phyloP scores from a whole-genome alignment of 2,888 invertebrate species.

The Diaprepes abbreviatus region DNA sequence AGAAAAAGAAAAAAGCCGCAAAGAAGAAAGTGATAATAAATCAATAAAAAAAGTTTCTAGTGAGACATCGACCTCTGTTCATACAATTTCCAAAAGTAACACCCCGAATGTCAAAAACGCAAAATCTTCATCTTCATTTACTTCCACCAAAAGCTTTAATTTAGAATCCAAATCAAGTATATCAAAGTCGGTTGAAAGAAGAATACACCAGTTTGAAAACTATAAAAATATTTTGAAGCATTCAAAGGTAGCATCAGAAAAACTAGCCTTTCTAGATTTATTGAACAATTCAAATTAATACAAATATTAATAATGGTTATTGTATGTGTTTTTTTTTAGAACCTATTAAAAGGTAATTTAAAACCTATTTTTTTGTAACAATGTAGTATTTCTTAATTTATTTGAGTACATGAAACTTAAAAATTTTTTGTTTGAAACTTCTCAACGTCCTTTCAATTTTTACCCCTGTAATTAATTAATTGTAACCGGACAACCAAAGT shows the following conservation, averaged over 20 bases:
- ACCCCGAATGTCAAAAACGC: background rate
- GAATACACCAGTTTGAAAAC: conserved; percentile 38
- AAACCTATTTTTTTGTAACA: no score
- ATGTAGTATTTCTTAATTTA: no score
- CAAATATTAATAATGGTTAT: no score
- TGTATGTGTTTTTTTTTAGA: no score
- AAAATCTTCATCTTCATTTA: conserved; percentile 14
- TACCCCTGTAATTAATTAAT: background rate
- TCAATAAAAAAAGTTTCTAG: background rate
- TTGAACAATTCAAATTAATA: conserved; percentile 13
- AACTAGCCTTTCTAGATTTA: conserved; percentile 28
- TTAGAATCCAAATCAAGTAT: background rate
- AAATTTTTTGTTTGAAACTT: no score
- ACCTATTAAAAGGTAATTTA: no score
- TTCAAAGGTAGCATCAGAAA: conserved; percentile 28
- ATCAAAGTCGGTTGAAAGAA: conserved; percentile 21
- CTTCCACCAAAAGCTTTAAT: background rate
- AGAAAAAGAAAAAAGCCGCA: conserved; percentile 18
- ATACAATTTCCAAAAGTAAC: background rate
- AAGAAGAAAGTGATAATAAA: background rate
- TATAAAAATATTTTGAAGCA: conserved; percentile 39
- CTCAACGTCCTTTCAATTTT: no score
- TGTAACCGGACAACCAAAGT: conserved; percentile 12
- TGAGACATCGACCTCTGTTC: background rate
- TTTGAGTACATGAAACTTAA: no score